Evolutionary conservation across 2,888 invertebrate species (phyloP), one percentile per base, ranked within the genome.

Genomic region (Drosophila fulvimacula): DNA sequence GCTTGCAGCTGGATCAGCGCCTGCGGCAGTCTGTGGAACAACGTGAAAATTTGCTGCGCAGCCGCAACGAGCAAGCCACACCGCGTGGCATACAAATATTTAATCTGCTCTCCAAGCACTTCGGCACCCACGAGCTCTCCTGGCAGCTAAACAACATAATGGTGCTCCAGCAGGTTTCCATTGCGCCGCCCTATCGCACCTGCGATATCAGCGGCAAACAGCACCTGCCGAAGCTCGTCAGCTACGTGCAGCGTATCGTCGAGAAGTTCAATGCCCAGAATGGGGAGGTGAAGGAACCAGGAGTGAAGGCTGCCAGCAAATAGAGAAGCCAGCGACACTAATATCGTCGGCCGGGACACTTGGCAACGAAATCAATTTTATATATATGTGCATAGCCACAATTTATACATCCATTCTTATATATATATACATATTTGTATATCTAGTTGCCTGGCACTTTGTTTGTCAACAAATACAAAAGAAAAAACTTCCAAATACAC

Each of bases 391-490:
- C 7, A 30, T 30, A 1, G 13, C 7, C 17, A 34, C 30, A 38
- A n/a, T 49, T 17, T 21, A 17, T 36, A 21, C 24, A 56, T 34
- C 39, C 19, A 58, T 21, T n/a, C 10, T 1, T 10, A 27, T 38
- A 61, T n/a, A 17, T 17, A 24, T n/a, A 24, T 5, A 3, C n/a
- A 39, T 1, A 10, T 55, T 9, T 19, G n/a, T 42, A 21, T 24
- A 24, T 57, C 48, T 53, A 46, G 76, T 77, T 73, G 78, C 76
- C 63, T 64, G 55, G 63, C 49, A 57, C 58, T 69, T 79, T 82
- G 69, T 82, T 79, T 78, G 78, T 85, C 75, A 82, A 84, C 63
- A 82, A 69, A 65, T n/a, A 17, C 27, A 46, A 6, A 17, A 41
- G 24, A n/a, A 27, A 4, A 79, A 51, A 68, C 58, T 32, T 13